These are phyloP conservation scores for Callyntrura sp. DNA, from an alignment of 2,888 invertebrate genomes.

Conservation along the genomic window DNA sequence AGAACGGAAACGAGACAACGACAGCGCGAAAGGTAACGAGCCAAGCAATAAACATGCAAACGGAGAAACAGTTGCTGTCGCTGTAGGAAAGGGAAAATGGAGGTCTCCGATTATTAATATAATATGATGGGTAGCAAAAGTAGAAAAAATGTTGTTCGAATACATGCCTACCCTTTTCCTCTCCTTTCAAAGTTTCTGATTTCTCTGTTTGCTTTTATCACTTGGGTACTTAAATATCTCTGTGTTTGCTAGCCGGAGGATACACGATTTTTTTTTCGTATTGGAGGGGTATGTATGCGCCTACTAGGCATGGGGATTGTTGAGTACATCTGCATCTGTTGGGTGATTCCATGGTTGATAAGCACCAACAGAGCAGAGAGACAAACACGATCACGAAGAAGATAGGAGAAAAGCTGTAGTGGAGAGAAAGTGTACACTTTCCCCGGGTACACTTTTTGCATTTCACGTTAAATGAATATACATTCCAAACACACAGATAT, in stretches of 20 bases:
- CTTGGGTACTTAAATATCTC: conserved; percentile 73
- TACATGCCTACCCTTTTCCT: background rate
- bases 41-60: conserved; percentile 9
- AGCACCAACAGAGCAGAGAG: conserved; percentile 69
- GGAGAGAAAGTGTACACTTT: conserved; percentile 42
- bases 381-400: conserved; percentile 42
- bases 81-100: background rate
- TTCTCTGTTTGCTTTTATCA: conserved; percentile 74
- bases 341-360: conserved; percentile 77
- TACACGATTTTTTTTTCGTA: conserved; percentile 55
- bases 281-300: conserved; percentile 7
- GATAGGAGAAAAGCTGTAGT: conserved; percentile 4
- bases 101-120: background rate
- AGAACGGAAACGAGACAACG: conserved; percentile 7
- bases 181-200: conserved; percentile 73
- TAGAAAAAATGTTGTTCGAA: background rate
- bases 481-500: background rate
- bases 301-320: conserved; percentile 16
- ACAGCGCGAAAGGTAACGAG: conserved; percentile 30
- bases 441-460: background rate
- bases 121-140: conserved; percentile 1
- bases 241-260: conserved; percentile 73
- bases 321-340: conserved; percentile 67
- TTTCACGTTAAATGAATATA: conserved; percentile 23
- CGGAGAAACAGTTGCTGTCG: background rate